Percentiles rank a stretch among this genome's conserved stretches.
phyloP scores from a whole-genome alignment of 2,113 vertebrate genomes.

The Ophthalmolycus amberensis region DNA sequence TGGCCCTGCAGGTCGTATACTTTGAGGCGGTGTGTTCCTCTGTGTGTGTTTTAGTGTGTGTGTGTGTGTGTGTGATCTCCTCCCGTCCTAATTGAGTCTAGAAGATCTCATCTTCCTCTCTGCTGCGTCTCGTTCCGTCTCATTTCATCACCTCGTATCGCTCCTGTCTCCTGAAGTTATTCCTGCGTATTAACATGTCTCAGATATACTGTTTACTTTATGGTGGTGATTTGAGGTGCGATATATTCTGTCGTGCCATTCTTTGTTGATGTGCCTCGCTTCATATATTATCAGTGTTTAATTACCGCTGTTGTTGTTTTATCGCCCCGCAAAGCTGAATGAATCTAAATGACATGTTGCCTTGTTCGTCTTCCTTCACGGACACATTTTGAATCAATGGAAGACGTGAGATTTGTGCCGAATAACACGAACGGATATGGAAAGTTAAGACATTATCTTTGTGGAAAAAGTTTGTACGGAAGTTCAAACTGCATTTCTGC shows the following conservation, averaged over 20 bases:
- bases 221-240: background rate
- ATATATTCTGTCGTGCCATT: background rate
- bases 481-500: background rate
- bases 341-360: background rate
- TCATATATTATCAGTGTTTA: constrained; percentile 39
- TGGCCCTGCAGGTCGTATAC: constrained; percentile 37
- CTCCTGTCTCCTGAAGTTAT: background rate
- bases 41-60: constrained; percentile 7
- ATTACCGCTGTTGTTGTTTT: constrained; percentile 10
- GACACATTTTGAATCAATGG: background rate
- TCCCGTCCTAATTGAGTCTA: constrained; percentile 6
- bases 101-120: constrained; percentile 16
- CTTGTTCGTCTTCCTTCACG: background rate
- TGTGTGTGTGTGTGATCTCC: background rate
- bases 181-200: background rate
- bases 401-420: background rate
- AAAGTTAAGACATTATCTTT: background rate
- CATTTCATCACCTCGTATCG: background rate
- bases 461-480: background rate
- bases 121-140: background rate
- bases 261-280: constrained; percentile 7
- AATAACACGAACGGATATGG: background rate
- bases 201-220: background rate
- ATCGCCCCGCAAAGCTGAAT: background rate
- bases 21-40: background rate